Evolutionary conservation across 1,140 invertebrate species (phyloP).

Genomic region (Pseudoatta argentina): DNA sequence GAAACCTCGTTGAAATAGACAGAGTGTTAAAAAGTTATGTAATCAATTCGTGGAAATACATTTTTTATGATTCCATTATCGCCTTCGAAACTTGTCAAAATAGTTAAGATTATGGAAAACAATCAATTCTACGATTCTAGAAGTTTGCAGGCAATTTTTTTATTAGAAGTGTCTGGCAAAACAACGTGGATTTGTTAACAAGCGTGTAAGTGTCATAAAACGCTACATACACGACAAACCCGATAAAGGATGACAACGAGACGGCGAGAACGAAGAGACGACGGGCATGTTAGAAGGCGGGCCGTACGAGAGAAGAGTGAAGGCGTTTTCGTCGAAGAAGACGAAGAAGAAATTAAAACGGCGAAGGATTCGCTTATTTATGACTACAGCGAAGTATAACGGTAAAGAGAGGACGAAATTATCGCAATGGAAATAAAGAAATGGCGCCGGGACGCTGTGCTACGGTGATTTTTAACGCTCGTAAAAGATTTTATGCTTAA

Average conservation of each 20-base stretch:
- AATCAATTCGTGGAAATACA: background rate
- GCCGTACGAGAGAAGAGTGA: background rate
- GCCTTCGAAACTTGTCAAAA: background rate
- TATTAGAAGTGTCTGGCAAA: background rate
- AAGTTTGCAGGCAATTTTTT: background rate
- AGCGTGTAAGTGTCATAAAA: slow-evolving; percentile 44
- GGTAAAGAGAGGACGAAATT: slow-evolving; percentile 61
- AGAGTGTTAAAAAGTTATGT: background rate
- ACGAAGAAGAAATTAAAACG: slow-evolving; percentile 66
- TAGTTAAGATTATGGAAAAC: background rate
- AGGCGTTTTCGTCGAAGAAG: background rate
- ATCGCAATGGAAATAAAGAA: slow-evolving; percentile 65
- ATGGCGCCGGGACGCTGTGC: slow-evolving; percentile 36
- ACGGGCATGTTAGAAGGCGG: background rate
- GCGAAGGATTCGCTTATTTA: slow-evolving; percentile 51
- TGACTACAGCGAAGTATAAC: slow-evolving; percentile 34
- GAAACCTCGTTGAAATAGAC: background rate
- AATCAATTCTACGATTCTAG: background rate
- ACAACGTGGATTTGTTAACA: slow-evolving; percentile 27
- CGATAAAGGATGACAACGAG: background rate
- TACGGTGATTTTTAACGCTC: slow-evolving; percentile 61
- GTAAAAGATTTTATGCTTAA: slow-evolving; percentile 55
- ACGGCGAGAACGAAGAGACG: background rate
- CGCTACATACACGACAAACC: background rate
- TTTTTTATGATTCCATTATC: background rate